These are phyloP conservation scores for Sebastes goodei DNA, from an alignment of 2,797 vertebrate species.

Conservation along the genomic window DNA sequence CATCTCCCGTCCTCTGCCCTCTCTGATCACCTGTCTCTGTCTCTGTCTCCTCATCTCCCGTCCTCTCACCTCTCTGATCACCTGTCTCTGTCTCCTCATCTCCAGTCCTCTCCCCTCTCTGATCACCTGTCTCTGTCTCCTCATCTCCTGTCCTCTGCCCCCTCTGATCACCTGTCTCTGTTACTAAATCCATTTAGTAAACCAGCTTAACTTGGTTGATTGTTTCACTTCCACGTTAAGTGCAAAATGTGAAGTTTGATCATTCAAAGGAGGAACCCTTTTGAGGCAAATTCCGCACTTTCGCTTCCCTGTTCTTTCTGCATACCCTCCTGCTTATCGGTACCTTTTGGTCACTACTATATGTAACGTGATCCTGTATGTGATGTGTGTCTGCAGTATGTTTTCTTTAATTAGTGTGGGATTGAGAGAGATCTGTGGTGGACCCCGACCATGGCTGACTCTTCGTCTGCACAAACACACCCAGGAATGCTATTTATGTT, in stretches of 20 bases:
- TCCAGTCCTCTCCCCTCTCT: too few species aligned
- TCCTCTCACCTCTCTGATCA: too few species aligned
- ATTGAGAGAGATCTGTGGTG: conserved; percentile 36
- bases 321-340: neutral
- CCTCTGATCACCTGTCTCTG: too few species aligned
- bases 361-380: conserved; percentile 23
- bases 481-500: conserved; percentile 67
- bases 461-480: conserved; percentile 53
- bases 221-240: too few species aligned
- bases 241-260: neutral
- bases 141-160: too few species aligned
- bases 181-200: too few species aligned
- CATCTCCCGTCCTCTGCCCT: too few species aligned
- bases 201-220: too few species aligned
- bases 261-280: neutral
- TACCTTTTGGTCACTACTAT: neutral
- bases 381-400: conserved; percentile 28
- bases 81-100: too few species aligned
- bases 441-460: conserved; percentile 8
- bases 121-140: too few species aligned
- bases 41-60: too few species aligned
- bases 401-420: conserved; percentile 71
- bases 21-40: too few species aligned
- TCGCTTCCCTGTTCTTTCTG: neutral
- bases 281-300: neutral